A percentile compares a stretch with the other conserved stretches of the same genome.
phyloP scores from a whole-genome alignment of 2,888 invertebrate genomes.

The Drosophila anceps region DNA sequence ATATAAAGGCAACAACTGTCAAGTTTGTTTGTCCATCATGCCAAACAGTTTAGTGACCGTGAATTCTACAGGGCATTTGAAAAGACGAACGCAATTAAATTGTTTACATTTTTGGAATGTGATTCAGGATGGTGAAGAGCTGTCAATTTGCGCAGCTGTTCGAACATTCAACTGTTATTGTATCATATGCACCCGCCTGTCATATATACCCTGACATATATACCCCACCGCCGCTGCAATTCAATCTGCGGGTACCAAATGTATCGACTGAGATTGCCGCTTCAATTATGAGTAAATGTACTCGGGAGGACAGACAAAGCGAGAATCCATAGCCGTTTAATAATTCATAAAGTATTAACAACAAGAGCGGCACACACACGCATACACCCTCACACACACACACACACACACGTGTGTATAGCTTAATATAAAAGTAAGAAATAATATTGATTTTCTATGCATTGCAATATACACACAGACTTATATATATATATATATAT shows the following conservation, averaged over 20 bases:
- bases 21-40: background rate
- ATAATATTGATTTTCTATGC: constrained; percentile 69
- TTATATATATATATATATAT: background rate
- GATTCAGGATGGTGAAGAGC: constrained; percentile 4
- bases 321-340: constrained; percentile 48
- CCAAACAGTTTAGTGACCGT: background rate
- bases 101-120: constrained; percentile 24
- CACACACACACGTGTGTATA: background rate
- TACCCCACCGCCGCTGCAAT: background rate
- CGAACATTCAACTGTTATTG: background rate
- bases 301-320: constrained; percentile 32
- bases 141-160: constrained; percentile 12
- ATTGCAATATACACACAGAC: constrained; percentile 40
- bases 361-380: constrained; percentile 10
- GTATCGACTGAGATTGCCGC: constrained; percentile 37
- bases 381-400: constrained; percentile 8
- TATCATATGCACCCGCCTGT: background rate
- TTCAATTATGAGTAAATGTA: constrained; percentile 58
- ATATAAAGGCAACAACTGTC: background rate
- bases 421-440: constrained; percentile 39
- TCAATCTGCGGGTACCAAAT: constrained; percentile 26
- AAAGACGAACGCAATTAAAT: constrained; percentile 5
- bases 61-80: constrained; percentile 2
- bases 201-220: background rate
- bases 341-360: constrained; percentile 53